These are phyloP conservation scores for Pelodiscus sinensis DNA, from an alignment of 2,113 vertebrate genomes.

Conservation along the genomic window DNA sequence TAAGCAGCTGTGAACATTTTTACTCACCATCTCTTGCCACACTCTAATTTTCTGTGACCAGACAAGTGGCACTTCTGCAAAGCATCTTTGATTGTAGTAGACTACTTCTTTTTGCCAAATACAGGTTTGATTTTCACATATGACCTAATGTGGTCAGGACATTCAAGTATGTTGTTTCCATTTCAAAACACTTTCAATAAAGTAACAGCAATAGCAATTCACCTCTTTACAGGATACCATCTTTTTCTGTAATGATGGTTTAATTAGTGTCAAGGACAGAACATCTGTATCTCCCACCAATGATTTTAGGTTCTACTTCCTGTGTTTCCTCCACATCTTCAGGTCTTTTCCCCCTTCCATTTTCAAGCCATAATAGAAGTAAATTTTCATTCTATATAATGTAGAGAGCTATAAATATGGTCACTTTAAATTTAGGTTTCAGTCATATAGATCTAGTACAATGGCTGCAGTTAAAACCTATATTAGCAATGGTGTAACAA, in stretches of 20 bases:
- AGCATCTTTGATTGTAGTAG: slow-evolving; percentile 46
- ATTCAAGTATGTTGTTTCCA: slow-evolving; percentile 73
- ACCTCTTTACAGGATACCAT: slow-evolving; percentile 54
- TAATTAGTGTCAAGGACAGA: slow-evolving; percentile 68
- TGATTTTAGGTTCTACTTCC: slow-evolving; percentile 36
- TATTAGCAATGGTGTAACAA: background rate
- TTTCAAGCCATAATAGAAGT: slow-evolving; percentile 12
- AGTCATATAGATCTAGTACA: background rate
- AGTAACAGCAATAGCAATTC: slow-evolving; percentile 62
- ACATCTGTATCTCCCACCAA: slow-evolving; percentile 39
- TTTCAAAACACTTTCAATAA: slow-evolving; percentile 74
- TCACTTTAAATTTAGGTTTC: background rate
- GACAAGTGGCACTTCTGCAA: slow-evolving; percentile 32
- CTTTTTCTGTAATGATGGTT: slow-evolving; percentile 65
- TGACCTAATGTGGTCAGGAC: slow-evolving; percentile 62
- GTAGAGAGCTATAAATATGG: slow-evolving; percentile 8
- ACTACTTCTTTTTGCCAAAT: slow-evolving; percentile 57
- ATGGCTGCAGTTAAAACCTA: background rate
- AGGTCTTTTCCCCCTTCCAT: slow-evolving; percentile 3
- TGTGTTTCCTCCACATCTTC: background rate
- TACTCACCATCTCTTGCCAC: slow-evolving; percentile 22
- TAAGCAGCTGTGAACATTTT: slow-evolving; percentile 12
- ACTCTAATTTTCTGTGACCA: slow-evolving; percentile 23
- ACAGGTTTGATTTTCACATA: slow-evolving; percentile 52
- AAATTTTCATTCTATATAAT: background rate